Conservation (phyloP, 2,113 vertebrate species). For the Mormoops blainvillei region DNA sequence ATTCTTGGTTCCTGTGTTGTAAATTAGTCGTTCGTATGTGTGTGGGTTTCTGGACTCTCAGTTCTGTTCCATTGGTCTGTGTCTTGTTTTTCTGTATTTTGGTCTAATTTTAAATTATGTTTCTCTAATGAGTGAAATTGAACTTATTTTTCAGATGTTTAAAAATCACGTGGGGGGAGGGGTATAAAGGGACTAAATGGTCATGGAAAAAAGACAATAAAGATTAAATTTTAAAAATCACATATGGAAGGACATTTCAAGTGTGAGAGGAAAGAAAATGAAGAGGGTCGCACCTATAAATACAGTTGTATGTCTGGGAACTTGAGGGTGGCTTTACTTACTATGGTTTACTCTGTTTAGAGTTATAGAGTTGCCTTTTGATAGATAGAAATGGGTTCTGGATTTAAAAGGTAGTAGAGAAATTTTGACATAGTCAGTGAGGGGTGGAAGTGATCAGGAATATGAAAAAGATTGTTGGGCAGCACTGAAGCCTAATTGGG, state of each 20-base stretch:
- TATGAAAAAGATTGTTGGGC: not conserved
- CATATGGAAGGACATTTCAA: not conserved
- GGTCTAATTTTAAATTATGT: conserved; percentile 32
- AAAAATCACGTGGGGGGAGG: not conserved
- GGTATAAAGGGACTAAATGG: too few species aligned
- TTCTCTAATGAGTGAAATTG: not conserved
- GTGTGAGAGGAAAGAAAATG: not conserved
- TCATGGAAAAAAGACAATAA: too few species aligned
- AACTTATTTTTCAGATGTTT: conserved; percentile 33
- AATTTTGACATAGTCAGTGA: not conserved
- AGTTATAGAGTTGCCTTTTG: conserved; percentile 7
- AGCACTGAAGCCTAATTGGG: not conserved
- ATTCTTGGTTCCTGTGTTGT: not conserved
- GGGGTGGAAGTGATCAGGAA: not conserved
- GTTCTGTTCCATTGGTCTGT: not conserved
- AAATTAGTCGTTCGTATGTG: not conserved
- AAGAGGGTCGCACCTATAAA: not conserved
- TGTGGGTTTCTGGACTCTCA: not conserved
- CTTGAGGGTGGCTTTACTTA: not conserved
- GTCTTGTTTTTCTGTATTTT: not conserved
- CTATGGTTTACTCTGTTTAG: not conserved
- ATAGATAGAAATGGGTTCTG: not conserved
- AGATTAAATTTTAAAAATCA: not conserved
- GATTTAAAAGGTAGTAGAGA: not conserved
- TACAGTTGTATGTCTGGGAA: conserved; percentile 25